phyloP scores from a whole-genome alignment of 2,888 invertebrate genomes.

The Pogonocherus hispidulus region DNA sequence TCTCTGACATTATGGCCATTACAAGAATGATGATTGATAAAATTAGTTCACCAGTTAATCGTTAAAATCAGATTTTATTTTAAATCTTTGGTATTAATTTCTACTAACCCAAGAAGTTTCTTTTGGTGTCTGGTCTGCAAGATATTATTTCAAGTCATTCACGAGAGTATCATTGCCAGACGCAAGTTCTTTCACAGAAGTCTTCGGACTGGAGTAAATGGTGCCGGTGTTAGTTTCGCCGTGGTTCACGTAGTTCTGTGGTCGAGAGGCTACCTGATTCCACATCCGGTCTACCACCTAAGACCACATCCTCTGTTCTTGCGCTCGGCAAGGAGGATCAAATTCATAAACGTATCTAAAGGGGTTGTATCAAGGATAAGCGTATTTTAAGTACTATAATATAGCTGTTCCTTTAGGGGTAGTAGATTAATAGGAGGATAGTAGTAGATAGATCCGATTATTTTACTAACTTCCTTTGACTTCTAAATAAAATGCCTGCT shows the following conservation, averaged over 20 bases:
- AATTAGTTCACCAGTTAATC: too few relatives aligned
- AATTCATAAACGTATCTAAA: conserved; percentile 37
- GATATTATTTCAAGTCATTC: conserved; percentile 33
- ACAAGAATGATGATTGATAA: too few relatives aligned
- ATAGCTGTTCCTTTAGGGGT: too few relatives aligned
- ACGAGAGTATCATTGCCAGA: conserved; percentile 47
- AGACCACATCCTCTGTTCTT: conserved; percentile 62
- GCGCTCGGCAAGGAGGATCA: conserved; percentile 51
- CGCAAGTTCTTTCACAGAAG: conserved; percentile 48
- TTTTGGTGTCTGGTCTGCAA: conserved; percentile 1
- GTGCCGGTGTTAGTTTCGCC: conserved; percentile 60
- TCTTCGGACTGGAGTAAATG: conserved; percentile 49
- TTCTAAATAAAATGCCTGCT: too few relatives aligned
- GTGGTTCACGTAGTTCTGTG: conserved; percentile 65
- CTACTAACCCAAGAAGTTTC: background rate
- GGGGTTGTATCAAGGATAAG: background rate
- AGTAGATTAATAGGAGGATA: too few relatives aligned
- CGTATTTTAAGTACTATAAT: too few relatives aligned
- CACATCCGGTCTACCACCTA: conserved; percentile 66
- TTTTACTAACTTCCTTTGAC: too few relatives aligned
- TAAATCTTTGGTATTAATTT: too few relatives aligned
- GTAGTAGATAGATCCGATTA: too few relatives aligned
- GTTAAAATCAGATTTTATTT: too few relatives aligned
- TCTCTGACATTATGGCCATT: too few relatives aligned
- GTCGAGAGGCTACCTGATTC: conserved; percentile 67